Evolutionary conservation across 1,140 invertebrate species (phyloP).

Genomic region (Cyclargus thomasi): DNA sequence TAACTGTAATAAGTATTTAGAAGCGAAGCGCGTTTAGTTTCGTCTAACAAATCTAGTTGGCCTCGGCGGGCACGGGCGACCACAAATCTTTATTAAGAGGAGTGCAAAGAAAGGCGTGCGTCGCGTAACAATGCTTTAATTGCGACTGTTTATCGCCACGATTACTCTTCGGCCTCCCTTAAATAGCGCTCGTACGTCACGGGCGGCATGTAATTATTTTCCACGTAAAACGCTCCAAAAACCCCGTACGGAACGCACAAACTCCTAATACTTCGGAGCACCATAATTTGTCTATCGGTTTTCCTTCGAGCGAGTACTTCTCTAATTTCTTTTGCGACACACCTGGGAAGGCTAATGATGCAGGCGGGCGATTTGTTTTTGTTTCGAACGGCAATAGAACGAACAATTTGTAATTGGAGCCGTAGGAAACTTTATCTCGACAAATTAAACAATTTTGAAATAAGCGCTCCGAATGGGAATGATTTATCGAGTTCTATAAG

Average conservation of each 20-base stretch:
- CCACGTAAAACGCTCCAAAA: conserved; percentile 62
- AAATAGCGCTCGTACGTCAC: conserved; percentile 70
- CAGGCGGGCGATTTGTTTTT: conserved; percentile 23
- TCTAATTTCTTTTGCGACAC: conserved; percentile 35
- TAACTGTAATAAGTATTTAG: background rate
- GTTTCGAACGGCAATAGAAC: conserved; percentile 17
- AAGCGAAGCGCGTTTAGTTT: background rate
- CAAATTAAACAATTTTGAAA: conserved; percentile 9
- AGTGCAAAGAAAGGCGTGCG: conserved; percentile 69
- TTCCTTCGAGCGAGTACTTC: conserved; percentile 33
- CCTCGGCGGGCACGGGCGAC: conserved; percentile 27
- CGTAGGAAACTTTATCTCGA: conserved; percentile 16
- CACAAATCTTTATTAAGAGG: conserved; percentile 66
- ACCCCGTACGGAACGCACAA: conserved; percentile 39
- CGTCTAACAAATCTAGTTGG: conserved; percentile 26
- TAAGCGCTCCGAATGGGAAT: conserved; percentile 9
- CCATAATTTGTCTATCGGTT: conserved; percentile 58
- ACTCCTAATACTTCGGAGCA: conserved; percentile 40
- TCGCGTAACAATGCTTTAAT: conserved; percentile 72
- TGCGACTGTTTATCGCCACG: conserved; percentile 65
- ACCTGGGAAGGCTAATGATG: conserved; percentile 27
- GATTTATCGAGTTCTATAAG: conserved; percentile 15
- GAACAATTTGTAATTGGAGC: conserved; percentile 18
- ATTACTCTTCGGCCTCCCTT: conserved; percentile 64
- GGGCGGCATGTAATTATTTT: conserved; percentile 68